Conservation (phyloP, 2,888 invertebrate genomes). For the Cryptus viduatorius region DNA sequence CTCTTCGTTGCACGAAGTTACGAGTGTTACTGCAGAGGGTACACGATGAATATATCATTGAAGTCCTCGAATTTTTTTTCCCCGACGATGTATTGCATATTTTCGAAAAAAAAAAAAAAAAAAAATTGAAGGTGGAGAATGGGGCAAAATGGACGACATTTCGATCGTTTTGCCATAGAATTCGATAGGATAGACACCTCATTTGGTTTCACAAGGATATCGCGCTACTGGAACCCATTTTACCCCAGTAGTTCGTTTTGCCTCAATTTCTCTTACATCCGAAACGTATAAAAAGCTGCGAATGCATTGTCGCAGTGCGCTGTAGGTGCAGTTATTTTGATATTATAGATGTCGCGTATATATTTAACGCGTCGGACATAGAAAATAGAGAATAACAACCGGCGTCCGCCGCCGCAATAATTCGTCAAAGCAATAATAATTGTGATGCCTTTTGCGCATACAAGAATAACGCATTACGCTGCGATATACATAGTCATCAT, state of each 20-base stretch:
- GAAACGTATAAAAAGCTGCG: slow-evolving; percentile 27
- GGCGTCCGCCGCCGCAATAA: slow-evolving; percentile 32
- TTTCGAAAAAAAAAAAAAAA: slow-evolving; percentile 41
- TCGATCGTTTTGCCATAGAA: no score
- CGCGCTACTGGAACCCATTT: no score
- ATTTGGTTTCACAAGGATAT: no score
- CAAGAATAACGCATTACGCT: slow-evolving; percentile 68
- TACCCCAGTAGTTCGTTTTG: no score
- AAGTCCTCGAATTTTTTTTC: slow-evolving; percentile 44
- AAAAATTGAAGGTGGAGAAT: neutral
- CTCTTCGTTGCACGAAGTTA: slow-evolving; percentile 34
- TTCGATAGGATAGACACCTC: no score
- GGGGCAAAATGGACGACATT: no score
- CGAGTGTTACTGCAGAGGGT: slow-evolving; percentile 12
- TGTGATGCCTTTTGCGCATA: slow-evolving; percentile 57
- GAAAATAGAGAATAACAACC: neutral
- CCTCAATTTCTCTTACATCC: neutral
- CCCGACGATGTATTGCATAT: slow-evolving; percentile 44
- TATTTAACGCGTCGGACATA: slow-evolving; percentile 28
- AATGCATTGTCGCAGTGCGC: slow-evolving; percentile 52
- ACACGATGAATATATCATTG: slow-evolving; percentile 28
- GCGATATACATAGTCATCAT: slow-evolving; percentile 54
- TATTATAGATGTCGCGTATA: neutral
- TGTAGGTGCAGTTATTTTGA: neutral
- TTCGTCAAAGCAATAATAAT: slow-evolving; percentile 37